Evolutionary conservation across 2,113 vertebrate species (phyloP).

Genomic region (Gobius niger): DNA sequence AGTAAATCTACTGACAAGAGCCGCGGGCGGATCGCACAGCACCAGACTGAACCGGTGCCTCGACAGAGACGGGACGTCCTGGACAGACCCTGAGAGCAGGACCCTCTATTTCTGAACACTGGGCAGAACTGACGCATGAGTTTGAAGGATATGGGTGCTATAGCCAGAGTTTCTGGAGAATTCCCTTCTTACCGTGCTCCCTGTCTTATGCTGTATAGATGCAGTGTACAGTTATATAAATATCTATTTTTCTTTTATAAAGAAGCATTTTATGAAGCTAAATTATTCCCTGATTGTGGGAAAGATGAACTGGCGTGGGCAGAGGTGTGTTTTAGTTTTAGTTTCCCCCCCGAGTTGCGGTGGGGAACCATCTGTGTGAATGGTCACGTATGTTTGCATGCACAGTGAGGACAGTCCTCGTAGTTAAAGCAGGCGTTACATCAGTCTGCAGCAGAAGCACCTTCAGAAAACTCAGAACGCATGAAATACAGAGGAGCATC

Average conservation of each 20-base stretch:
- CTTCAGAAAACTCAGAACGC: slow-evolving; percentile 60
- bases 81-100: slow-evolving; percentile 2
- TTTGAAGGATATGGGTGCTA: slow-evolving; percentile 65
- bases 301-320: slow-evolving; percentile 45
- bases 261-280: slow-evolving; percentile 78
- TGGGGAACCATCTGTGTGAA: slow-evolving; percentile 20
- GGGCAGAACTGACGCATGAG: slow-evolving; percentile 28
- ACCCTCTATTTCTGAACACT: slow-evolving; percentile 33
- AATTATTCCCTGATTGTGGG: slow-evolving; percentile 75
- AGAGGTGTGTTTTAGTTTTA: slow-evolving; percentile 46
- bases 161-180: slow-evolving; percentile 66
- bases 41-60: slow-evolving; percentile 20
- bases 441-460: slow-evolving; percentile 65
- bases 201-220: slow-evolving; percentile 68
- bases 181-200: slow-evolving; percentile 62
- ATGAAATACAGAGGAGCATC: slow-evolving; percentile 60
- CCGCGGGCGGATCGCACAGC: slow-evolving; percentile 38
- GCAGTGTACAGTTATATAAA: slow-evolving; percentile 72
- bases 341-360: slow-evolving; percentile 26
- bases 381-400: slow-evolving; percentile 32
- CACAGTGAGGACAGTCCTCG: slow-evolving; percentile 45
- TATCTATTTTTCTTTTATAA: slow-evolving; percentile 82
- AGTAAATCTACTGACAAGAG: slow-evolving; percentile 30
- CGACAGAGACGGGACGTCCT: slow-evolving; percentile 7
- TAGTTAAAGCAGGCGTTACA: slow-evolving; percentile 60